Base-by-base conservation (phyloP, 2,797 vertebrate species). In the Hyperoplus lanceolatus region DNA sequence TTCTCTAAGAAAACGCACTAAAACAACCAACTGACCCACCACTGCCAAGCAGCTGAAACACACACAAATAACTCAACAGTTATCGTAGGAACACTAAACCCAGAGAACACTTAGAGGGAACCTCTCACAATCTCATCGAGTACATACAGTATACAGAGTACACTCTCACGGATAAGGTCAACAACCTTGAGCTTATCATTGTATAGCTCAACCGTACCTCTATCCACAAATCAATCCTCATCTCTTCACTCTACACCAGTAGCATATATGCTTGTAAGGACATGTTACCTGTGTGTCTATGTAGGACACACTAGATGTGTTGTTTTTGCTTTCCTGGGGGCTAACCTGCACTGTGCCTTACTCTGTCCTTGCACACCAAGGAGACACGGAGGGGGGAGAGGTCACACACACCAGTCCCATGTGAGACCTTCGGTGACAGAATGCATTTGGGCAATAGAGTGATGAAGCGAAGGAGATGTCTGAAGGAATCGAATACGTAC, bases 361-460 rank as follows among this genome's bases (percentile, higher is more conserved):
- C 62, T 74, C 57, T 67, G 75, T 79, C 88, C 88, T 92, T 92
- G 87, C 77, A 81, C 59, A 11, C 53, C 0, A 29, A 29, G 29
- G 64, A 89, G 77, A 80, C 67, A 65, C 78, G 48, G 79, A 77
- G 53, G 65, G 18, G 79, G 70, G 15, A 42, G 57, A 83, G 88
- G 89, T 89, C 85, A 82, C 53, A 58, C 6, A 48, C 43, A 13
- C 39, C 16, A 83, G 70, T 89, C 86, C 86, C 87, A 80, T 21
- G 82, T 82, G 89, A 83, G 69, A 65, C 67, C 82, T 63, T 86
- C 75, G 71, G 79, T 76, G 84, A 82, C 81, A 77, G 75, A 73
- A 80, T 82, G 75, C 83, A 87, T 90, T 90, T 90, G 87, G 86
- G 81, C 87, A 73, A 80, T 54, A 55, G 77, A 90, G 75, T 88